phyloP scores from a whole-genome alignment of 2,888 invertebrate species.

The Drosophila putrida region DNA sequence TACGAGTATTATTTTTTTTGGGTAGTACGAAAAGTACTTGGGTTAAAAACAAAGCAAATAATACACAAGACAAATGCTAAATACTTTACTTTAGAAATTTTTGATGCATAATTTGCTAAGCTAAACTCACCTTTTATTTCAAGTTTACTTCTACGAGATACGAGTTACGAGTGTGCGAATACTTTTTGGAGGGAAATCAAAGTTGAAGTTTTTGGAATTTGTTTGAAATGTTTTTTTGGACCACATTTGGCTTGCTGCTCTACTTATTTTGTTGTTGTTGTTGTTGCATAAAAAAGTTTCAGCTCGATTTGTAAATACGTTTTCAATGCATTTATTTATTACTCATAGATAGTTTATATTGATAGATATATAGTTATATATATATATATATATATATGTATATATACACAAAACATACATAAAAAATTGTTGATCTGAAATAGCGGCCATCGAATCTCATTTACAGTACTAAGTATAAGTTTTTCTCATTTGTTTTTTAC shows the following conservation, averaged over 20 bases:
- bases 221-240: slow-evolving; percentile 60
- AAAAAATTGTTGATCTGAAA: slow-evolving; percentile 63
- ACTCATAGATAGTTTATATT: slow-evolving; percentile 71
- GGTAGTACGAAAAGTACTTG: slow-evolving; percentile 29
- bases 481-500: slow-evolving; percentile 50
- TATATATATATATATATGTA: slow-evolving; percentile 51
- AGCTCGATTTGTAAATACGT: slow-evolving; percentile 45
- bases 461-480: slow-evolving; percentile 46
- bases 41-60: slow-evolving; percentile 27
- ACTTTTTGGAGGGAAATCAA: slow-evolving; percentile 7
- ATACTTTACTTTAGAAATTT: slow-evolving; percentile 46
- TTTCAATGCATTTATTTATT: slow-evolving; percentile 77
- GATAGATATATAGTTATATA: slow-evolving; percentile 60
- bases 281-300: slow-evolving; percentile 47
- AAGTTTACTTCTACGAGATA: slow-evolving; percentile 30
- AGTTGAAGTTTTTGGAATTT: slow-evolving; percentile 32
- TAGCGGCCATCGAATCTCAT: slow-evolving; percentile 50
- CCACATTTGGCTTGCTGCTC: slow-evolving; percentile 63
- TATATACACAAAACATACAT: slow-evolving; percentile 78
- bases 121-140: slow-evolving; percentile 67
- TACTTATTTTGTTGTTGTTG: too few relatives aligned
- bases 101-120: slow-evolving; percentile 26
- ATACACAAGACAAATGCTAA: slow-evolving; percentile 27
- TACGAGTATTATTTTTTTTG: background rate
- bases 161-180: slow-evolving; percentile 14